Percentiles rank a stretch among this genome's conserved stretches.
phyloP scores from a whole-genome alignment of 2,888 invertebrate genomes.

The Drosophila melanosoma region DNA sequence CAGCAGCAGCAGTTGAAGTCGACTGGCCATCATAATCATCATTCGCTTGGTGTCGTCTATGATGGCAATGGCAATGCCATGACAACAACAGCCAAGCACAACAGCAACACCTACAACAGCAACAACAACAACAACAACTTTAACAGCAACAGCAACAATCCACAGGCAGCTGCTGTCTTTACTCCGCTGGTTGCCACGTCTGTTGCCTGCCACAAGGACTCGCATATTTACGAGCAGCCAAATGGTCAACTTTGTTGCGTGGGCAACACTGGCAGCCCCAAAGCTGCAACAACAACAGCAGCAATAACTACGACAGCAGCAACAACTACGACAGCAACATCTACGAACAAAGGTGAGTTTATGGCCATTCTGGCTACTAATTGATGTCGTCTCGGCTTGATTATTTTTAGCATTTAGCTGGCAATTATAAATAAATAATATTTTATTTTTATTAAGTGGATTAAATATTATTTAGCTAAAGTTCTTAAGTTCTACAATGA shows the following conservation, averaged over 20 bases:
- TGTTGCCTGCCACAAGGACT: conserved; percentile 50
- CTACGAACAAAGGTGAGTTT: conserved; percentile 69
- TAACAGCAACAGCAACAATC: conserved; percentile 13
- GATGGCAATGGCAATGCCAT: conserved; percentile 65
- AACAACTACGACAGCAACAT: conserved; percentile 11
- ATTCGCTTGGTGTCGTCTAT: conserved; percentile 77
- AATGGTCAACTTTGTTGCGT: conserved; percentile 59
- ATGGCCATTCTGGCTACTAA: conserved; percentile 24
- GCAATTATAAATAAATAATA: not conserved
- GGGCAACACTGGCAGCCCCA: conserved; percentile 51
- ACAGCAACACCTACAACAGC: conserved; percentile 13
- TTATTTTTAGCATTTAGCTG: not conserved
- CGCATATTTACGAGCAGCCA: conserved; percentile 68
- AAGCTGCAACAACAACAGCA: conserved; percentile 19
- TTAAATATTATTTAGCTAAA: not conserved
- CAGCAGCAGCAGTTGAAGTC: conserved; percentile 37
- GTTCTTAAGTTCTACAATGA: no score
- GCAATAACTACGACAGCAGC: conserved; percentile 9
- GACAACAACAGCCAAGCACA: conserved; percentile 40
- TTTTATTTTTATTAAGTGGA: not conserved
- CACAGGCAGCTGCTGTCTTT: conserved; percentile 4
- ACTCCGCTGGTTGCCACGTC: conserved; percentile 14
- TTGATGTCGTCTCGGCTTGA: conserved; percentile 28
- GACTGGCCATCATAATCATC: conserved; percentile 70
- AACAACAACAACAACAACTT: not conserved